These are phyloP conservation scores for Trinectes maculatus DNA, from an alignment of 2,113 vertebrate species.

Conservation along the genomic window DNA sequence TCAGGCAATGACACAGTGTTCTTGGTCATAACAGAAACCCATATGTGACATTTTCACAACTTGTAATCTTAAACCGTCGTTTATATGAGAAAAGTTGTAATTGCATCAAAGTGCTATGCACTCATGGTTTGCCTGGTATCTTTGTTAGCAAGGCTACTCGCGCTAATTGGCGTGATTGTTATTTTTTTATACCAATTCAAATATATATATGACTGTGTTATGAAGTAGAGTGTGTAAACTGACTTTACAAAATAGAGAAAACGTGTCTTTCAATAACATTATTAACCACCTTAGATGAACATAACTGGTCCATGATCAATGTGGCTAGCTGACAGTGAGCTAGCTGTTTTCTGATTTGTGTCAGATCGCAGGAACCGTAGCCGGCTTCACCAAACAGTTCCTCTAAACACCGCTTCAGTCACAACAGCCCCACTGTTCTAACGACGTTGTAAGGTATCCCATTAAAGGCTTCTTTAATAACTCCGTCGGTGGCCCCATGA, in stretches of 20 bases:
- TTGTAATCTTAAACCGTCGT: no score
- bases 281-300: neutral
- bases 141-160: conserved; percentile 15
- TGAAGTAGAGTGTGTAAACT: no score
- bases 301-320: conserved; percentile 2
- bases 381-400: neutral
- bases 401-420: neutral
- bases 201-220: no score
- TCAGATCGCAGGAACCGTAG: conserved; percentile 15
- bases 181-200: neutral
- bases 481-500: neutral
- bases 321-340: conserved; percentile 38
- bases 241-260: rapidly evolving
- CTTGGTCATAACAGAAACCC: no score
- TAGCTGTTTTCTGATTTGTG: conserved; percentile 4
- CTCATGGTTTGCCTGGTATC: conserved; percentile 22
- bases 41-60: neutral
- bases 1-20: no score
- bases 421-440: rapidly evolving
- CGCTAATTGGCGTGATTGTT: neutral
- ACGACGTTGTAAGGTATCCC: rapidly evolving
- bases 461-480: neutral
- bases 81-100: no score
- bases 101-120: conserved; percentile 16
- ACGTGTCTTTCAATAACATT: neutral